phyloP scores from a whole-genome alignment of 2,888 invertebrate genomes.

The Heliothis peltigera region DNA sequence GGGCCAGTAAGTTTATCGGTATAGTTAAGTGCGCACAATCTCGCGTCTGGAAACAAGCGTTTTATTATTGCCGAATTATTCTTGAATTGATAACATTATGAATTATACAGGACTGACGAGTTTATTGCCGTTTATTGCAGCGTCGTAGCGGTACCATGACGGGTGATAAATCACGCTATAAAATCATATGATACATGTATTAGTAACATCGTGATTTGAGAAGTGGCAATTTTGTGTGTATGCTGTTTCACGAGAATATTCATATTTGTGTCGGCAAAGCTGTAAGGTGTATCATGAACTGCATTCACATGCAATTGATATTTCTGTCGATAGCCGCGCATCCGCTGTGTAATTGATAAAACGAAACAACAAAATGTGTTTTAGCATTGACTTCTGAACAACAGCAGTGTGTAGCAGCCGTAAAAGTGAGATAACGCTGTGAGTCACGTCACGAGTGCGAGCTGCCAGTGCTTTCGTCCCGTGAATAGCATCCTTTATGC shows the following conservation, averaged over 20 bases:
- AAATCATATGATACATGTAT: constrained; percentile 40
- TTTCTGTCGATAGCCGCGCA: constrained; percentile 72
- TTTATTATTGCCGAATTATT: constrained; percentile 68
- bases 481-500: constrained; percentile 82
- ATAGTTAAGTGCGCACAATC: constrained; percentile 78
- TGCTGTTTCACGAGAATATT: constrained; percentile 29
- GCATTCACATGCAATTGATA: constrained; percentile 69
- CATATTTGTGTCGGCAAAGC: constrained; percentile 40
- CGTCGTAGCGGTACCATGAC: constrained; percentile 66
- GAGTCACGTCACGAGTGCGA: constrained; percentile 77
- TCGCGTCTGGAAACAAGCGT: constrained; percentile 62
- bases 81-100: constrained; percentile 57
- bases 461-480: constrained; percentile 75
- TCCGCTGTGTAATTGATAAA: constrained; percentile 82
- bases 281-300: constrained; percentile 41
- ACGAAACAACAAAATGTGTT: constrained; percentile 73
- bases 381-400: constrained; percentile 68
- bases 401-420: constrained; percentile 72
- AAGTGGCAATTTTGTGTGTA: constrained; percentile 28
- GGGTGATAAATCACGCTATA: constrained; percentile 45
- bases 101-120: constrained; percentile 65
- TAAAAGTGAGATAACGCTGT: constrained; percentile 82
- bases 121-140: constrained; percentile 57
- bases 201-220: constrained; percentile 32
- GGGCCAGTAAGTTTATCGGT: constrained; percentile 75